Conservation (phyloP, 92 coral and sea anemone species). For the Porites rus region DNA sequence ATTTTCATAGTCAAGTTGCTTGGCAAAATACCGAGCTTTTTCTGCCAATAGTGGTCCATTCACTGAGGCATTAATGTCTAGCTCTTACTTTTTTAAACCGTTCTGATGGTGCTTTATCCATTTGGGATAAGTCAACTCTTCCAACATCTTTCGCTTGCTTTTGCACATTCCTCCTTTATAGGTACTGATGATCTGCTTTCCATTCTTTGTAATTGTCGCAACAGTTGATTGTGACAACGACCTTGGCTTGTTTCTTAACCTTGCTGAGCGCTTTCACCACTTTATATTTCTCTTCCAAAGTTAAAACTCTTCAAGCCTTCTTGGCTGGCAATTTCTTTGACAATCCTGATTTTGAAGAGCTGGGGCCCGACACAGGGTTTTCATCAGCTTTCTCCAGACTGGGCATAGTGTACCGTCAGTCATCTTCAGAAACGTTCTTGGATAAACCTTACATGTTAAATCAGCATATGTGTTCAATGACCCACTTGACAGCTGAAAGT, state of each 20-base stretch:
- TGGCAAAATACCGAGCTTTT: constrained; percentile 42
- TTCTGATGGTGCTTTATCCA: constrained; percentile 44
- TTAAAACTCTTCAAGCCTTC: constrained; percentile 33
- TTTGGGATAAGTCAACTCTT: constrained; percentile 37
- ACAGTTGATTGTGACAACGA: constrained; percentile 45
- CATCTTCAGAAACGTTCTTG: no score
- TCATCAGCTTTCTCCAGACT: no score
- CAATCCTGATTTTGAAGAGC: no score
- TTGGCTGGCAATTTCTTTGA: constrained; percentile 46
- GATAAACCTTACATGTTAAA: no score
- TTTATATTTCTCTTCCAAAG: constrained; percentile 55
- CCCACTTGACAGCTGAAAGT: no score
- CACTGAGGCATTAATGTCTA: constrained; percentile 30
- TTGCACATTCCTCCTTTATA: constrained; percentile 39
- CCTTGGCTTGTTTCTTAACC: constrained; percentile 29
- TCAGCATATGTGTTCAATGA: no score
- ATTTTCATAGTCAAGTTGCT: constrained; percentile 18
- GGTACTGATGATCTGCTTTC: constrained; percentile 45
- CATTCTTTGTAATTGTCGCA: constrained; percentile 26
- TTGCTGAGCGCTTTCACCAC: constrained; percentile 28
- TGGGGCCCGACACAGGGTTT: no score
- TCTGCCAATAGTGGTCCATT: constrained; percentile 51
- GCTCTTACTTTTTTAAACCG: constrained; percentile 33
- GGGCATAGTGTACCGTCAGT: no score
- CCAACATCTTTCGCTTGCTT: constrained; percentile 43